A percentile compares a stretch with the other conserved stretches of the same genome.
These are phyloP conservation scores for Bombus huntii DNA, from an alignment of 1,140 invertebrate genomes.

Conservation along the genomic window DNA sequence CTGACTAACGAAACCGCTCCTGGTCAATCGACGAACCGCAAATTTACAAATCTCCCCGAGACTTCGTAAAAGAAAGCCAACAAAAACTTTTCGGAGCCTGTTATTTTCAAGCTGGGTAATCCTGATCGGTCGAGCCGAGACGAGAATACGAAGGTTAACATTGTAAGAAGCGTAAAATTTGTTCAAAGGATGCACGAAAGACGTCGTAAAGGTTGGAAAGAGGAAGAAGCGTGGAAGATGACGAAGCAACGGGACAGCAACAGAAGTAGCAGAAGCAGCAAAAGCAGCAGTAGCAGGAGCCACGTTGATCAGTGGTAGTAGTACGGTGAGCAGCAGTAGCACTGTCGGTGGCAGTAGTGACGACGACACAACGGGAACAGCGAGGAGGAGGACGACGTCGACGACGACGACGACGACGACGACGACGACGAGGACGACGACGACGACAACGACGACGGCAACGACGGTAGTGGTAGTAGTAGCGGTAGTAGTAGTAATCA, in stretches of 20 bases:
- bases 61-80: slow-evolving; percentile 5
- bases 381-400: background rate
- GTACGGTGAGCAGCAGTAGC: background rate
- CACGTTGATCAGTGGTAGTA: background rate
- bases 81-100: slow-evolving; percentile 5
- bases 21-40: slow-evolving; percentile 43
- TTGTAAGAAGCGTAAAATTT: slow-evolving; percentile 37
- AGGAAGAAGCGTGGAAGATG: slow-evolving; percentile 48
- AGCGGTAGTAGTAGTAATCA: slow-evolving; percentile 32
- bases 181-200: slow-evolving; percentile 6
- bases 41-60: slow-evolving; percentile 38
- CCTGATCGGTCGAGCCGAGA: background rate
- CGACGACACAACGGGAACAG: slow-evolving; percentile 12
- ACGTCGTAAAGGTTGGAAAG: background rate
- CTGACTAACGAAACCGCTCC: slow-evolving; percentile 35
- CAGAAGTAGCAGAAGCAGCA: background rate
- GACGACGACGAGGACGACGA: background rate
- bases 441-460: background rate
- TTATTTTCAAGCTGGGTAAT: slow-evolving; percentile 25
- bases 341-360: slow-evolving; percentile 10
- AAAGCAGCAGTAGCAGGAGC: background rate
- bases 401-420: background rate
- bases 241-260: background rate
- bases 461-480: background rate
- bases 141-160: background rate